Percentiles rank a stretch among this genome's conserved stretches.
Evolutionary conservation across 2,797 vertebrate genomes (phyloP).

Genomic region (Brachymystax lenok): DNA sequence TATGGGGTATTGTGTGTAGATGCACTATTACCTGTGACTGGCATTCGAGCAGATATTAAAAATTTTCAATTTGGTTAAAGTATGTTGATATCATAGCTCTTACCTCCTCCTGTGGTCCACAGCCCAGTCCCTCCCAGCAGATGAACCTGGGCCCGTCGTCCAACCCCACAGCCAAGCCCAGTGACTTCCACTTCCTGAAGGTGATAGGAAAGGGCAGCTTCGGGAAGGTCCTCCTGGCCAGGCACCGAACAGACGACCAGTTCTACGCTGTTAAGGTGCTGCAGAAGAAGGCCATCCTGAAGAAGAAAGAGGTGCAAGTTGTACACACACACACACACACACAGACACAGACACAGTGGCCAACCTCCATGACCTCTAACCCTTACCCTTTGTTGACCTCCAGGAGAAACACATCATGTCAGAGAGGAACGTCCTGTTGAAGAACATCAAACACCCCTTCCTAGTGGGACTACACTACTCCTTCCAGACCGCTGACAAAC

Average conservation of each 20-base stretch:
- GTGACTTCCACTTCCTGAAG: slow-evolving; percentile 97
- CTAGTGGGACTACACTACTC: slow-evolving; percentile 96
- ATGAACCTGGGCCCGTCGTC: slow-evolving; percentile 98
- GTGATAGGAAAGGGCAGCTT: slow-evolving; percentile 99
- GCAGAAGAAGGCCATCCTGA: slow-evolving; percentile 98
- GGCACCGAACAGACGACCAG: slow-evolving; percentile 90
- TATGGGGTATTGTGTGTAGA: too few species aligned
- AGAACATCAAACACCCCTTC: slow-evolving; percentile 98
- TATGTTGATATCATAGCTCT: neutral
- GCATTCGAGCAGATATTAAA: too few species aligned
- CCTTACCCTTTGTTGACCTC: slow-evolving; percentile 23
- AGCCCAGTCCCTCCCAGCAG: slow-evolving; percentile 97
- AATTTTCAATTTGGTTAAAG: too few species aligned
- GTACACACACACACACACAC: neutral
- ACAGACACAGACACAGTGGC: neutral
- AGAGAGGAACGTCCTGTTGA: slow-evolving; percentile 94
- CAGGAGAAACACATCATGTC: slow-evolving; percentile 99
- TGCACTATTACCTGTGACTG: too few species aligned
- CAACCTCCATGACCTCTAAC: neutral
- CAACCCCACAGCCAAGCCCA: slow-evolving; percentile 95
- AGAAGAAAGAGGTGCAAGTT: slow-evolving; percentile 93
- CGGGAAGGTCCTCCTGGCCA: slow-evolving; percentile 95
- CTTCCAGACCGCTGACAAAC: slow-evolving; percentile 95
- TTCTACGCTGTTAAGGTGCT: slow-evolving; percentile 98
- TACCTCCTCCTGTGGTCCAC: slow-evolving; percentile 21